Evolutionary conservation across 2,888 invertebrate species (phyloP), one percentile per base, ranked within the genome.

Genomic region (Ceriagrion tenellum): DNA sequence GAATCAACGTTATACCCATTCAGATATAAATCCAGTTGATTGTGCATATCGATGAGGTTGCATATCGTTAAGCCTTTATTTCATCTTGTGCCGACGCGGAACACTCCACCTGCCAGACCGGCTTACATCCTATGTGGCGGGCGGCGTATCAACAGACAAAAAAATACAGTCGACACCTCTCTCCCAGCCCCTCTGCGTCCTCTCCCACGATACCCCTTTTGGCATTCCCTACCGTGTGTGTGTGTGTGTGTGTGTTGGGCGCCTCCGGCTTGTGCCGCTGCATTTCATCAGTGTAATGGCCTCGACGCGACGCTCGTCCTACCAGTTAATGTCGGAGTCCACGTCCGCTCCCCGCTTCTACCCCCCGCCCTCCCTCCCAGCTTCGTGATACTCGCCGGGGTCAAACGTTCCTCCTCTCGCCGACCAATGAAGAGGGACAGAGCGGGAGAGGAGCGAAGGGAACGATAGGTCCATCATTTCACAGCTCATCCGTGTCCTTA

Each of bases 231-330:
- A 8, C 59, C 20, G 12, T 20, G 56, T 12, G 8, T 12, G 56
- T 56, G 56, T 56, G 56, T 12, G 8, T 12, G 18, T 59, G n/a
- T n/a, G 20, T n/a, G 69, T n/a, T 69, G 35, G 35, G 16, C 35
- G 26, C 81, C 81, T 30, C 35, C 16, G 81, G 47, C 8, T 47
- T 47, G 3, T 35, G 81, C 16, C 35, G 35, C 81, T 35, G 81
- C 81, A 81, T 81, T 81, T 35, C 81, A 81, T 81, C 81, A 81
- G 35, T 30, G 30, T 81, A 81, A 81, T 81, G 81, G 81, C 30
- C 81, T 30, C 35, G 59, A 59, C 69, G n/a, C 35, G 59, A 59
- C 69, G n/a, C 69, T 26, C 69, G 69, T 69, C 69, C 26, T n/a
- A n/a, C 69, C 69, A 16, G 81, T 81, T 35, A 81, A 81, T 81